A percentile compares a stretch with the other conserved stretches of the same genome.
Evolutionary conservation across 2,797 vertebrate species (phyloP).

Genomic region (Phalloptychus januarius): DNA sequence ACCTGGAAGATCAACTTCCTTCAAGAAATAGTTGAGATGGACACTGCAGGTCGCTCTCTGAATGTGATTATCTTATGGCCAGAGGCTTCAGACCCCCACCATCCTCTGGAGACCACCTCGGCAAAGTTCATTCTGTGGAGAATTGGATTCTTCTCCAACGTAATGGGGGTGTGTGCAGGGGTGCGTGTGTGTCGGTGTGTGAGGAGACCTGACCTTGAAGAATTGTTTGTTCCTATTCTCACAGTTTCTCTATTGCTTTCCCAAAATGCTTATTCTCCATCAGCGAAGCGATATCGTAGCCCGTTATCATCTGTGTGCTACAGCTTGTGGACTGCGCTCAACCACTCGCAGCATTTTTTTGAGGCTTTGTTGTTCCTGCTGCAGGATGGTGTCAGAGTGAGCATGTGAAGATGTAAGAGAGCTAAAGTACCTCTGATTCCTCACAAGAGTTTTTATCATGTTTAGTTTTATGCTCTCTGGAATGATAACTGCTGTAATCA

Average conservation of each 20-base stretch:
- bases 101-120: conserved; percentile 7
- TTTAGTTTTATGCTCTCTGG: conserved; percentile 8
- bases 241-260: conserved; percentile 3
- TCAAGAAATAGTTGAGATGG: not conserved
- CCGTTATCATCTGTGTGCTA: not conserved
- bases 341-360: not conserved
- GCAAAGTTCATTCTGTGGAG: conserved; percentile 16
- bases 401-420: not conserved
- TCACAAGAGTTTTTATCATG: conserved; percentile 24
- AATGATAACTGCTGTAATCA: not conserved
- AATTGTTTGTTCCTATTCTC: conserved; percentile 22
- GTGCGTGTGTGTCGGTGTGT: not conserved
- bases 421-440: conserved; percentile 7
- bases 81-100: conserved; percentile 3
- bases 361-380: conserved; percentile 8
- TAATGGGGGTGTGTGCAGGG: not conserved
- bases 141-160: conserved; percentile 16
- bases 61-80: not conserved
- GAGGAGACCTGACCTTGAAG: conserved; percentile 31
- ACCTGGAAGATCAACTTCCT: not conserved
- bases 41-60: too few species aligned
- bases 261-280: conserved; percentile 8
- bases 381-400: not conserved
- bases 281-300: not conserved
- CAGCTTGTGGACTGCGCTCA: not conserved